Evolutionary conservation across 1,140 invertebrate species (phyloP).

Genomic region (Eubasilissa regina): DNA sequence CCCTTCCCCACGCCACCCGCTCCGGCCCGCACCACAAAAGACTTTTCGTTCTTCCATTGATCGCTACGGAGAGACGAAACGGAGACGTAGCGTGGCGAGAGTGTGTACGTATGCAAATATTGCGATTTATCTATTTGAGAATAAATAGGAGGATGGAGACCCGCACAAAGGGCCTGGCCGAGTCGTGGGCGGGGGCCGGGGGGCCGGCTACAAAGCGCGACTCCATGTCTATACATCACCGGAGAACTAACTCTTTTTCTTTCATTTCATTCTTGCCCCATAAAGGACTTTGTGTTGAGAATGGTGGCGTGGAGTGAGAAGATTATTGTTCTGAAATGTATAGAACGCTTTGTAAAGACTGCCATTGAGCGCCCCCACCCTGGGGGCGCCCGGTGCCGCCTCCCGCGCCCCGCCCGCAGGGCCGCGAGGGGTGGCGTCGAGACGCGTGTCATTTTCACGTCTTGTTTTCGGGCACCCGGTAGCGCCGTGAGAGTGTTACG

Average conservation of each 20-base stretch:
- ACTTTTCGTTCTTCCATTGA: constrained; percentile 58
- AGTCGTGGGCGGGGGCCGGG: constrained; percentile 33
- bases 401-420: not conserved
- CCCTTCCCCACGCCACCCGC: constrained; percentile 18
- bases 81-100: constrained; percentile 18
- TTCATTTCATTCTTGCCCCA: constrained; percentile 61
- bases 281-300: constrained; percentile 61
- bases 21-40: constrained; percentile 54
- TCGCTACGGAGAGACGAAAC: constrained; percentile 36
- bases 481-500: not conserved
- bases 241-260: constrained; percentile 62
- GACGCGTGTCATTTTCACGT: constrained; percentile 57
- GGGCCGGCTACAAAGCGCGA: constrained; percentile 51
- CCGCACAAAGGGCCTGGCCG: constrained; percentile 28
- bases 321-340: constrained; percentile 62
- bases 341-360: constrained; percentile 62
- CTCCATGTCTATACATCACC: constrained; percentile 60
- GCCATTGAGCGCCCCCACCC: constrained; percentile 57
- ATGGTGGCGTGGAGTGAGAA: constrained; percentile 60
- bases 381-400: constrained; percentile 19
- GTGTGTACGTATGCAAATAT: constrained; percentile 59
- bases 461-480: constrained; percentile 37
- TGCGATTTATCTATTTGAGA: constrained; percentile 60
- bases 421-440: constrained; percentile 19
- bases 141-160: constrained; percentile 55